phyloP scores from a whole-genome alignment of 2,113 vertebrate species.

The Cromileptes altivelis region DNA sequence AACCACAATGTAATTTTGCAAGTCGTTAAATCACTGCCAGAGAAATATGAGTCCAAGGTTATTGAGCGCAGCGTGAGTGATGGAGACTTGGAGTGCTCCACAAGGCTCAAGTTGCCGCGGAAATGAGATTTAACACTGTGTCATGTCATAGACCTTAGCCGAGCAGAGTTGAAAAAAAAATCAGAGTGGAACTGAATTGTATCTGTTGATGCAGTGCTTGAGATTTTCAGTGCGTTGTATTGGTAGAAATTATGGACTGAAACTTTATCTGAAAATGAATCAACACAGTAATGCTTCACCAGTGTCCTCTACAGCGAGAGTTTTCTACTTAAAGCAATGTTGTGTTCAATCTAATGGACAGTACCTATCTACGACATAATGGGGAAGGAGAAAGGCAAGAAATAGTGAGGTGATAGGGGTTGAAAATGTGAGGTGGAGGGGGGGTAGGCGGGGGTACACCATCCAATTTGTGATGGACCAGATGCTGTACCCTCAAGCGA shows the following conservation, averaged over 20 bases:
- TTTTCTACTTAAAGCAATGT: constrained; percentile 8
- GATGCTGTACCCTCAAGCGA: constrained; percentile 82
- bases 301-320: neutral
- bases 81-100: constrained; percentile 73
- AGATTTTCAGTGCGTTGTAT: constrained; percentile 23
- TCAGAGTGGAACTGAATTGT: constrained; percentile 52
- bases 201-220: constrained; percentile 52
- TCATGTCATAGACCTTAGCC: constrained; percentile 57
- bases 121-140: constrained; percentile 83
- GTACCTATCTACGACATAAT: constrained; percentile 37
- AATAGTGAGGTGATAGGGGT: constrained; percentile 43
- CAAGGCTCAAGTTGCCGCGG: constrained; percentile 75
- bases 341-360: constrained; percentile 48
- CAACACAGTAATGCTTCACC: neutral
- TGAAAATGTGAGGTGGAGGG: constrained; percentile 24
- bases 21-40: constrained; percentile 83
- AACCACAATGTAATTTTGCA: constrained; percentile 79
- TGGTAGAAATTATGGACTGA: constrained; percentile 40
- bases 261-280: constrained; percentile 56
- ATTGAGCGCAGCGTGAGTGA: constrained; percentile 81
- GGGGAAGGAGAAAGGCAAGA: constrained; percentile 34
- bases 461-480: constrained; percentile 82
- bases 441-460: constrained; percentile 48
- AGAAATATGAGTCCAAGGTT: constrained; percentile 87
- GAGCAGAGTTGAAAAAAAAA: constrained; percentile 27